These are phyloP conservation scores for Ormyrus labotus DNA, from an alignment of 2,888 invertebrate species.

Conservation along the genomic window DNA sequence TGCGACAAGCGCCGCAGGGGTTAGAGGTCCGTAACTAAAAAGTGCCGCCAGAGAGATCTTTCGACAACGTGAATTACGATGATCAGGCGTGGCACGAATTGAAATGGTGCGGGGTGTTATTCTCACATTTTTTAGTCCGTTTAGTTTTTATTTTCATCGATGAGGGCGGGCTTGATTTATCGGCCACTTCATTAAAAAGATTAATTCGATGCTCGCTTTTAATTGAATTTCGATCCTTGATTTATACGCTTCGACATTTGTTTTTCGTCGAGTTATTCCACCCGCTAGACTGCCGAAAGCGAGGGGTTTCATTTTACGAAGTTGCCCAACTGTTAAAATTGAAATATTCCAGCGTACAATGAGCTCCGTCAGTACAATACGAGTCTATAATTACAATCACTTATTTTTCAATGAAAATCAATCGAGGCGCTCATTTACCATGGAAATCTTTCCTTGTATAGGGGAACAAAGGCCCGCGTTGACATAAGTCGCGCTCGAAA, in stretches of 20 bases:
- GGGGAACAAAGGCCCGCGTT: background rate
- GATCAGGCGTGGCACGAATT: background rate
- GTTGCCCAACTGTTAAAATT: too few species aligned
- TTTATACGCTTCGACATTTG: too few species aligned
- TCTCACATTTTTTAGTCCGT: background rate
- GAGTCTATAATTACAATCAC: too few species aligned
- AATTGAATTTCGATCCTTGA: too few species aligned
- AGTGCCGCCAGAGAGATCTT: background rate
- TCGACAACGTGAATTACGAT: constrained; percentile 6
- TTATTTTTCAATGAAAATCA: constrained; percentile 16
- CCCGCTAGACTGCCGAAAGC: too few species aligned
- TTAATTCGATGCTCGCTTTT: too few species aligned
- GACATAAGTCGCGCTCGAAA: background rate
- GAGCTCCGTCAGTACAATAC: too few species aligned
- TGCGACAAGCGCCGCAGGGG: background rate
- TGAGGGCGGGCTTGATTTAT: background rate
- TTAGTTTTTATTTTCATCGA: background rate
- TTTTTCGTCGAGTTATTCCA: too few species aligned
- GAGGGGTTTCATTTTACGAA: too few species aligned
- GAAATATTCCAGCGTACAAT: too few species aligned
- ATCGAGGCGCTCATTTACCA: constrained; percentile 22
- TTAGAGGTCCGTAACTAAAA: background rate
- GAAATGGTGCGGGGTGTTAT: background rate
- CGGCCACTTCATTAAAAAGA: background rate
- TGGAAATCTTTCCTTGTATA: constrained; percentile 2